Conservation (phyloP, 1,140 invertebrate species). For the Leptoteleia sp. region DNA sequence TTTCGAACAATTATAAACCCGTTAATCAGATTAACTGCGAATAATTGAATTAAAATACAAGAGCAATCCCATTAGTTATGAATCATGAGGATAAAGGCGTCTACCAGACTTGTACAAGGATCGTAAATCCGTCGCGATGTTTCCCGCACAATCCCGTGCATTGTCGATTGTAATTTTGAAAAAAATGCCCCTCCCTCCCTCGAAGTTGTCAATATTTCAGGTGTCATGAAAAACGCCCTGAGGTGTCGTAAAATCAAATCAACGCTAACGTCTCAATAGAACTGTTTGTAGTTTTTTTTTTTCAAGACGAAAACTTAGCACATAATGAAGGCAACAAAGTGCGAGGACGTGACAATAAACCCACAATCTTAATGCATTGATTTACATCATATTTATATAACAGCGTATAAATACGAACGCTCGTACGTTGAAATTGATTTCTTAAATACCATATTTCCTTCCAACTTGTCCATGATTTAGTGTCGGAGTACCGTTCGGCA, state of each 20-base stretch:
- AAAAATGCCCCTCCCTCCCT: conserved; percentile 2
- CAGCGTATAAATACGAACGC: conserved; percentile 40
- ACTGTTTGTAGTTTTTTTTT: conserved; percentile 43
- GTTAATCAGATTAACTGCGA: too few species aligned
- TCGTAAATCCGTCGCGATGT: conserved; percentile 9
- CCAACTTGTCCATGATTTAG: conserved; percentile 59
- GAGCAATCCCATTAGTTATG: too few species aligned
- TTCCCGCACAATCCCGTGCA: conserved; percentile 3
- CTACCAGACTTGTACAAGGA: too few species aligned
- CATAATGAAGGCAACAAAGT: conserved; percentile 46
- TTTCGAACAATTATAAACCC: too few species aligned
- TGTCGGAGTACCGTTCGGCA: conserved; percentile 53
- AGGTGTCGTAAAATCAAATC: conserved; percentile 52
- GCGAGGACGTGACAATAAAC: conserved; percentile 40
- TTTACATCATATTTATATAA: conserved; percentile 61
- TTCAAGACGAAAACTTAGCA: conserved; percentile 41
- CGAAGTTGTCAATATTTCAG: conserved; percentile 25
- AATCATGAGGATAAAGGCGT: too few species aligned
- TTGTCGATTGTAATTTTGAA: conserved; percentile 44
- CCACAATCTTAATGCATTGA: conserved; percentile 41
- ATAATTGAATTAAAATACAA: too few species aligned
- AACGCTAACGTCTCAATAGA: conserved; percentile 56
- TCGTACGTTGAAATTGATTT: conserved; percentile 50
- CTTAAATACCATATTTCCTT: conserved; percentile 58
- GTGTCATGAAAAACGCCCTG: conserved; percentile 31